These are phyloP conservation scores for Myotis pilosus DNA, from an alignment of 2,797 vertebrate species.

Conservation along the genomic window DNA sequence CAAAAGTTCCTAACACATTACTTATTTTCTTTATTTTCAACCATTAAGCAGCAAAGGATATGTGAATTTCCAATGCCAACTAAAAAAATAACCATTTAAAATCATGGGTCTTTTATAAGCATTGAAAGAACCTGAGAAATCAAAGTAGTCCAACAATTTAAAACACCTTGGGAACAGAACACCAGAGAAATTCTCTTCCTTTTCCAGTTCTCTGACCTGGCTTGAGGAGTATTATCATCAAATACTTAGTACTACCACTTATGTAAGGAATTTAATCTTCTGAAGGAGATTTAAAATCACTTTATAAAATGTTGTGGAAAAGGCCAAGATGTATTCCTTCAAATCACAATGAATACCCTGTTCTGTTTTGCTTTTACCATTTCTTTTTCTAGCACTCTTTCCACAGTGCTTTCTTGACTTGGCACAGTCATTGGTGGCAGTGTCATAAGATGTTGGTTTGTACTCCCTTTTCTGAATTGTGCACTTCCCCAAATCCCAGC, in stretches of 20 bases:
- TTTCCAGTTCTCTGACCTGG: not conserved
- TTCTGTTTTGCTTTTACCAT: constrained; percentile 44
- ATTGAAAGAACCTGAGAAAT: constrained; percentile 21
- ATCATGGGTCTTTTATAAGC: not conserved
- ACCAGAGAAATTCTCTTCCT: constrained; percentile 19
- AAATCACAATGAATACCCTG: constrained; percentile 19
- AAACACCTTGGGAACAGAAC: constrained; percentile 24
- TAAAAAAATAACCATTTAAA: constrained; percentile 29
- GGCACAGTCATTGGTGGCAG: not conserved
- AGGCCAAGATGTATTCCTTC: not conserved
- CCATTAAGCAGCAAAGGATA: constrained; percentile 34
- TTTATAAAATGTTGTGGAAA: constrained; percentile 12
- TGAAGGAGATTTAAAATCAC: constrained; percentile 41
- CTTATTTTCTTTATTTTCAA: constrained; percentile 57
- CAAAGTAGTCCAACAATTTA: constrained; percentile 30
- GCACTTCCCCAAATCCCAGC: constrained; percentile 13
- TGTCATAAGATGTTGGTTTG: not conserved
- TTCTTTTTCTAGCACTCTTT: constrained; percentile 21
- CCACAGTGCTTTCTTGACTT: not conserved
- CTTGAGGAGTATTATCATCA: not conserved
- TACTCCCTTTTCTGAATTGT: not conserved
- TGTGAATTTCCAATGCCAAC: constrained; percentile 41
- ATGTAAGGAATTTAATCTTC: constrained; percentile 39
- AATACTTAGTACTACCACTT: not conserved
- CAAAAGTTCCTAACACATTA: constrained; percentile 44